Base-by-base conservation (phyloP, 1,140 invertebrate genomes). In the Zaprionus ghesquierei region DNA sequence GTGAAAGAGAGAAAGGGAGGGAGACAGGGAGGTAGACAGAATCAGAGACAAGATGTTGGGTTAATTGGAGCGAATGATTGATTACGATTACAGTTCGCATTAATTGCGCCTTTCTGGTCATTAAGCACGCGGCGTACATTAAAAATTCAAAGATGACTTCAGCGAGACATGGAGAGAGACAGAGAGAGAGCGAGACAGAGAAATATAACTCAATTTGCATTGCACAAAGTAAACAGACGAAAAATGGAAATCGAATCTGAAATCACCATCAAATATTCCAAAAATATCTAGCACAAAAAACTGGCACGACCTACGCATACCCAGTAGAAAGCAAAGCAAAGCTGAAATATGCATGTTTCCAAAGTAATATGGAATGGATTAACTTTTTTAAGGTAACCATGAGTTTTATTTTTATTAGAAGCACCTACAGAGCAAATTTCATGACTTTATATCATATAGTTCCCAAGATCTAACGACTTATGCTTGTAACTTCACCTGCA, bases 31-130 rank as follows among this genome's bases (percentile, higher is more conserved):
- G 51, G 62, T 12, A 35, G 69, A 15, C 5, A 44, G 25, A 35
- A 66, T 80, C 50, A 56, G 54, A 73, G 38, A 59, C 8, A 22
- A 49, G 58, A 69, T 53, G 62, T 70, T 41, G 58, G 75, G 81
- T 81, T 87, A 87, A 86, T 87, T 86, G 81, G 75, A 87, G 79
- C 82, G 81, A 72, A 86, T 86, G 81, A 86, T 86, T 86, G 82
- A 87, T 89, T 86, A 82, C 84, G 82, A 87, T 89, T 86, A 82
- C 84, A 79, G 68, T 89, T 72, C 60, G 71, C 81, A 78, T 86
- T 85, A 85, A 85, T 86, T 85, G 64, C 69, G 77, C 69, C 66
- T 85, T 84, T 80, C 81, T 86, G 82, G 60, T 77, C 82, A 89
- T 86, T 86, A 86, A 79, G 82, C 84, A 87, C 54, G n/a, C 35